phyloP scores from a whole-genome alignment of 1,140 invertebrate genomes.

The Listronotus oregonensis region DNA sequence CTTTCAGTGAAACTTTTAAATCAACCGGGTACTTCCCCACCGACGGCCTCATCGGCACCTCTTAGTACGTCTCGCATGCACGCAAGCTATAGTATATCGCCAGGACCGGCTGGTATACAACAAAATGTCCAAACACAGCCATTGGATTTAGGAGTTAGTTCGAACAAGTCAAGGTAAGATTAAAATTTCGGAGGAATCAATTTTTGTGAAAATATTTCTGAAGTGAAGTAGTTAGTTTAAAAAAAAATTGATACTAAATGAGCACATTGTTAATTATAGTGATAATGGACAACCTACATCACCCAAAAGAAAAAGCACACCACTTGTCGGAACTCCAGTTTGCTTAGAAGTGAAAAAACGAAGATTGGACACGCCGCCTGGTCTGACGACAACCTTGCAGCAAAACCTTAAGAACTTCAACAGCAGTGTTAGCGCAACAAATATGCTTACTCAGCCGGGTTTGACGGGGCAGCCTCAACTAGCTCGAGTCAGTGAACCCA shows the following conservation, averaged over 20 bases:
- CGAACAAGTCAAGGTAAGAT: slow-evolving; percentile 54
- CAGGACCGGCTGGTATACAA: slow-evolving; percentile 12
- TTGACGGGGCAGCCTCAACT: slow-evolving; percentile 57
- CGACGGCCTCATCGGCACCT: slow-evolving; percentile 60
- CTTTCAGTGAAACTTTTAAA: slow-evolving; percentile 53
- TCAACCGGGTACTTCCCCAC: slow-evolving; percentile 58
- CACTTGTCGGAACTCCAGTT: slow-evolving; percentile 54
- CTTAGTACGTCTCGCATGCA: slow-evolving; percentile 59
- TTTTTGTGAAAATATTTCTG: too few species aligned
- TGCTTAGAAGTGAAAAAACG: slow-evolving; percentile 63
- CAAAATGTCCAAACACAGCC: slow-evolving; percentile 69
- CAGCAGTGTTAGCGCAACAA: slow-evolving; percentile 23
- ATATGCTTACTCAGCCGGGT: slow-evolving; percentile 45
- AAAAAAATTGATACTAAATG: too few species aligned
- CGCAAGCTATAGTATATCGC: slow-evolving; percentile 47
- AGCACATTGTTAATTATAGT: slow-evolving; percentile 5
- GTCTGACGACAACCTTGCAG: slow-evolving; percentile 37
- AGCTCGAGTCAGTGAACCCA: slow-evolving; percentile 68
- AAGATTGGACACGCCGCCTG: slow-evolving; percentile 55
- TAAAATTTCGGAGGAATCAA: too few species aligned
- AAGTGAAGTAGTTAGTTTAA: too few species aligned
- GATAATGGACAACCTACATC: slow-evolving; percentile 56
- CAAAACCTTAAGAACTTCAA: slow-evolving; percentile 26
- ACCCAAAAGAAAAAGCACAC: slow-evolving; percentile 63
- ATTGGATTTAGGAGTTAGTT: slow-evolving; percentile 70